Conservation (phyloP, 2,888 invertebrate species). For the Antheraea yamamai region DNA sequence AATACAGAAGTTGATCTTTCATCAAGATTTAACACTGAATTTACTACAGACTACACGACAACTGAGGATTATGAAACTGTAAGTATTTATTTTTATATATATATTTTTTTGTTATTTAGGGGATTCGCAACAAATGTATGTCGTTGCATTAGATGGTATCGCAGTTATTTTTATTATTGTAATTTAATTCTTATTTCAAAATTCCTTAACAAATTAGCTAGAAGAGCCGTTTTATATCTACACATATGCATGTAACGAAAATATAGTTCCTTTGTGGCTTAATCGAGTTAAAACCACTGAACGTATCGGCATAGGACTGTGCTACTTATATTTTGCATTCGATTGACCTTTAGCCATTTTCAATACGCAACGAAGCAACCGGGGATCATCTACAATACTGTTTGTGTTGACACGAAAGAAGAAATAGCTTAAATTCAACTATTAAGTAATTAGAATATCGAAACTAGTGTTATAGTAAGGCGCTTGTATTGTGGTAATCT, state of each 20-base stretch:
- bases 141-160: neutral
- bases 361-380: too few species aligned
- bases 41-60: constrained; percentile 28
- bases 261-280: too few species aligned
- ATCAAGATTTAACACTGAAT: constrained; percentile 21
- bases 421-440: too few species aligned
- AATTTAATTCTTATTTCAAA: neutral
- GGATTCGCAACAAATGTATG: neutral
- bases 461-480: neutral
- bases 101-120: neutral
- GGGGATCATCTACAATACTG: too few species aligned
- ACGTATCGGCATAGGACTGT: too few species aligned
- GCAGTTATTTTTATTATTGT: neutral
- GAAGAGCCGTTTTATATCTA: too few species aligned
- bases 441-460: neutral
- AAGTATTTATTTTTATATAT: constrained; percentile 21
- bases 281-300: too few species aligned
- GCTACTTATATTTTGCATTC: too few species aligned
- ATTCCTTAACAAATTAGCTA: too few species aligned
- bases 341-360: too few species aligned
- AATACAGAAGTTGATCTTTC: constrained; percentile 1
- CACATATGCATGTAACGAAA: too few species aligned
- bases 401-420: too few species aligned
- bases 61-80: constrained; percentile 28
- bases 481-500: neutral